Conservation (phyloP, 1,140 invertebrate species). For the Radopholus similis region DNA sequence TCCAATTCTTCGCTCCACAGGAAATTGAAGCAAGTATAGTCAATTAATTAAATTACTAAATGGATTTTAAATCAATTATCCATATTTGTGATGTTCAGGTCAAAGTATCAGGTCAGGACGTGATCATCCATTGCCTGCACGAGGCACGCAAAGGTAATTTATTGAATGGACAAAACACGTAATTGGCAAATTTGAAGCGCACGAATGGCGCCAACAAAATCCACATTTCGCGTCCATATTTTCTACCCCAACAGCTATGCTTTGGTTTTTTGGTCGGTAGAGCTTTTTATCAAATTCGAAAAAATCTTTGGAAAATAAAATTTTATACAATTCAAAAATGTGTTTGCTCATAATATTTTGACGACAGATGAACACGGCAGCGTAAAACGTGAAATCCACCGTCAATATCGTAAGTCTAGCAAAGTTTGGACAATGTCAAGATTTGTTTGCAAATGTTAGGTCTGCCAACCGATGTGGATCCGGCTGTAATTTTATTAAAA, state of each 20-base stretch:
- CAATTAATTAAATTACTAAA: neutral
- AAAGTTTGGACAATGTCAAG: too few relatives aligned
- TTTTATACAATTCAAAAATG: neutral
- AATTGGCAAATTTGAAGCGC: neutral
- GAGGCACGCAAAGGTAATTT: conserved; percentile 42
- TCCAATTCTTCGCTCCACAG: conserved; percentile 54
- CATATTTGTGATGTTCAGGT: too few relatives aligned
- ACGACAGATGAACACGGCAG: conserved; percentile 48
- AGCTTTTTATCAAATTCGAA: neutral
- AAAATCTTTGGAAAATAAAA: neutral
- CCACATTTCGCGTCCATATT: neutral
- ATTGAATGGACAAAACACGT: neutral
- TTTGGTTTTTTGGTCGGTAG: conserved; percentile 2
- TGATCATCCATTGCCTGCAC: conserved; percentile 56
- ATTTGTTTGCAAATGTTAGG: too few relatives aligned
- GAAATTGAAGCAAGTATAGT: conserved; percentile 52
- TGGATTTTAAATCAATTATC: conserved; percentile 8
- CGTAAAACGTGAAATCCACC: conserved; percentile 52
- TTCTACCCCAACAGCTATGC: neutral
- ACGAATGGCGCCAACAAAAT: neutral
- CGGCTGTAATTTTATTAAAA: too few relatives aligned
- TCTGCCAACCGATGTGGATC: conserved; percentile 53
- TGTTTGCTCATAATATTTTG: neutral
- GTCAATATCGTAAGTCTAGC: conserved; percentile 55
- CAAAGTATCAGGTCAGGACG: conserved; percentile 50